Evolutionary conservation across 2,888 invertebrate species (phyloP), one percentile per base, ranked within the genome.

Genomic region (Perdita meconis): DNA sequence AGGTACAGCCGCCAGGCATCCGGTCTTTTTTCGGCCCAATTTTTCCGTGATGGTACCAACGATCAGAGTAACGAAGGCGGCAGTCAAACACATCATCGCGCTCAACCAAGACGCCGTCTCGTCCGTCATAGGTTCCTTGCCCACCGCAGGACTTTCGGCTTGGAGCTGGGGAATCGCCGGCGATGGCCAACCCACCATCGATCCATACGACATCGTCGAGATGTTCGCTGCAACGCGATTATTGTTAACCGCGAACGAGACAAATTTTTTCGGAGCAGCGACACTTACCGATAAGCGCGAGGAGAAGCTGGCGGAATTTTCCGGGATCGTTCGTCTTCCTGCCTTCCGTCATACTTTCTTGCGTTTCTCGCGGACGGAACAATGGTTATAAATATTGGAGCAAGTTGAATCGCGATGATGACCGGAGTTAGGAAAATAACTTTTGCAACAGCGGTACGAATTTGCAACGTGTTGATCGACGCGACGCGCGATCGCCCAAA

Each of bases 121-220:
- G 24, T 93, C 90, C 10, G 93, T 92, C 92, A 95, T 93, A 0
- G 94, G 75, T 10, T 42, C 73, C 0, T 22, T 47, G 0, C 94
- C 91, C 0, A 94, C 87, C 0, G 93, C 94, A 0, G 93, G 92
- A 16, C 90, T 84, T 1, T 89, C 86, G 0, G 93, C 92, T 16
- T 93, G 91, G 50, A 94, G 92, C 13, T 93, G 89, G 0, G 93
- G 91, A 0, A 93, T 87, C 0, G 94, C 93, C 64, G 95, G 94
- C 0, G 95, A 95, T 0, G 94, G 93, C 95, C 95, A 95, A 0
- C 94, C 94, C 63, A 94, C 92, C 68, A 91, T 89, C 34, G 89
- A 89, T 0, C 93, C 93, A 51, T 93, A 90, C 1, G 90, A 84
- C 53, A 93, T 71, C 1, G 91, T 83, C 1, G 92, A 87, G 8